Base-by-base conservation (phyloP, 2,113 vertebrate genomes). In the Monarcha castaneiventris region DNA sequence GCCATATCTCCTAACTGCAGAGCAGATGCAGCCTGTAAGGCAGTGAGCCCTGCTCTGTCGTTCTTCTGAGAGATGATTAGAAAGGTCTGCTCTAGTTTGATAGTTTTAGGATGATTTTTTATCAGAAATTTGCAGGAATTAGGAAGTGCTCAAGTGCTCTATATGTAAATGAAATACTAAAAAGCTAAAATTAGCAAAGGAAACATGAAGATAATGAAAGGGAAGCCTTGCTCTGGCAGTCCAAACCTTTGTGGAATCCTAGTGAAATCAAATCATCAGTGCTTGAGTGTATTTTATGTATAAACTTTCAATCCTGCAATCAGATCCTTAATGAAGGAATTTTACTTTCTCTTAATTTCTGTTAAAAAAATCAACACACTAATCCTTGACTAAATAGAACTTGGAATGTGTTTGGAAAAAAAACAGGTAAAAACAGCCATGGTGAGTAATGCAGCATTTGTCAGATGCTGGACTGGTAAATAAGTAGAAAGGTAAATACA, bases 101-200 rank as follows among this genome's bases (percentile, higher is more conserved):
- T 95, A 95, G 64, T 43, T 85, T 61, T 52, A 52, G 54, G 26
- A 64, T 94, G 80, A 67, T 49, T 72, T 88, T 89, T 91, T 81
- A 87, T 96, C 89, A 92, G 83, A 90, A 92, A 89, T 81, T 52
- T 87, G 68, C 76, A 89, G 87, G 68, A 94, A 87, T 87, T 68
- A 77, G 55, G 19, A 89, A 89, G 56, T 92, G 17, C 80, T 90
- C 3, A 30, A 84, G 68, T 26, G 33, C 3, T 13, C 21, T 74
- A 3, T 74, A 20, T 86, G 59, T 77, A 74, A 93, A 39, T 71
- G 7, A 86, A 69, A n/a, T 63, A 67, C 39, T 35, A 20, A 54
- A 89, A 66, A 81, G 37, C 68, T 86, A 81, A 88, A 92, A 86
- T 86, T 63, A 84, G 35, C 30, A 33, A 67, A 81, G 33, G 22